A percentile compares a stretch with the other conserved stretches of the same genome.
These are phyloP conservation scores for Eilema griseolum DNA, from an alignment of 2,888 invertebrate species.

Conservation along the genomic window DNA sequence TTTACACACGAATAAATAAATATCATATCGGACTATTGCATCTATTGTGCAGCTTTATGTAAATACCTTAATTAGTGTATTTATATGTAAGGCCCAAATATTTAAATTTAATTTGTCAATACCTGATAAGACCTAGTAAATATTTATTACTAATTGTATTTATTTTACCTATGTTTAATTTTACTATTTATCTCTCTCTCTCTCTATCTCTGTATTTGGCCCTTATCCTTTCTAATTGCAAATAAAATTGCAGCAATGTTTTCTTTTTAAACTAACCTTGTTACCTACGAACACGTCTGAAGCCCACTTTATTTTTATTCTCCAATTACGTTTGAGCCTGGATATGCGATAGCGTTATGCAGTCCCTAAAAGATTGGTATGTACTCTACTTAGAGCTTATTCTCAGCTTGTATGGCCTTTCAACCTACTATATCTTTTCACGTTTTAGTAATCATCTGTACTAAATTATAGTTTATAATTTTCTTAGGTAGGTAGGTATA, in stretches of 20 bases:
- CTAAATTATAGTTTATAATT: background rate
- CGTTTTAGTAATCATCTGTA: background rate
- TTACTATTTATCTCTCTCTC: slow-evolving; percentile 11
- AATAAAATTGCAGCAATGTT: slow-evolving; percentile 31
- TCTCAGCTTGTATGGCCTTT: slow-evolving; percentile 23
- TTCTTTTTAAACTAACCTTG: slow-evolving; percentile 33
- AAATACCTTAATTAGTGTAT: slow-evolving; percentile 39
- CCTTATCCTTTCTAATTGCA: slow-evolving; percentile 19
- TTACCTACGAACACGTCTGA: slow-evolving; percentile 39
- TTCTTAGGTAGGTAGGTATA: background rate
- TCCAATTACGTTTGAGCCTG: slow-evolving; percentile 72
- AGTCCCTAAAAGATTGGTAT: slow-evolving; percentile 66
- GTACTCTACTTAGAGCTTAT: slow-evolving; percentile 53
- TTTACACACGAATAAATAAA: background rate
- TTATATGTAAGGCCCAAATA: slow-evolving; percentile 16
- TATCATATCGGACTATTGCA: slow-evolving; percentile 40
- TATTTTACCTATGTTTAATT: slow-evolving; percentile 28
- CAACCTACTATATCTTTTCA: slow-evolving; percentile 1
- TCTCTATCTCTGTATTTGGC: slow-evolving; percentile 9
- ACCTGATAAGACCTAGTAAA: slow-evolving; percentile 7
- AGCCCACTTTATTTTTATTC: slow-evolving; percentile 56
- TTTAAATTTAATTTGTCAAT: slow-evolving; percentile 11
- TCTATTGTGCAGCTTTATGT: slow-evolving; percentile 51
- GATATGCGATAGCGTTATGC: slow-evolving; percentile 68
- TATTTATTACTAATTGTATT: slow-evolving; percentile 25